These are phyloP conservation scores for Tryphoninae sp. DNA, from an alignment of 2,888 invertebrate species.

Conservation along the genomic window DNA sequence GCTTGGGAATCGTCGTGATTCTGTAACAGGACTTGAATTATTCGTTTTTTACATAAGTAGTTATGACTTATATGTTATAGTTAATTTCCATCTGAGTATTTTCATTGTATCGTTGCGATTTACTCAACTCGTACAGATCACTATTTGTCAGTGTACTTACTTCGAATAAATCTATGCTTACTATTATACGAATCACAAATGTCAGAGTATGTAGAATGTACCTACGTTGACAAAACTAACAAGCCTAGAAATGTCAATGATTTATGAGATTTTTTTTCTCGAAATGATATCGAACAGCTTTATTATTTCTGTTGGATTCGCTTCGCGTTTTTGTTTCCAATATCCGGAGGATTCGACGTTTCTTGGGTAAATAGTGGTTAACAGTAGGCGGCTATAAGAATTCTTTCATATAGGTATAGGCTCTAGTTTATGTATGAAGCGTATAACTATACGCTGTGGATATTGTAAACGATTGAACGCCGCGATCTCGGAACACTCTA, in stretches of 20 bases:
- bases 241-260: background rate
- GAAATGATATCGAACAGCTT: background rate
- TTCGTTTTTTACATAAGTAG: no score
- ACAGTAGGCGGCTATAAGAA: slow-evolving; percentile 27
- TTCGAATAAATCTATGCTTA: background rate
- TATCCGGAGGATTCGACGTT: slow-evolving; percentile 24
- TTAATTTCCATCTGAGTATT: no score
- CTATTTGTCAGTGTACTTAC: no score
- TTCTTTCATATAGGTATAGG: slow-evolving; percentile 11
- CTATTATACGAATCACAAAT: background rate
- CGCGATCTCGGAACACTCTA: slow-evolving; percentile 45
- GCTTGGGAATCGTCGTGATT: no score
- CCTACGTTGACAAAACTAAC: background rate
- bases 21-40: no score
- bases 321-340: slow-evolving; percentile 17
- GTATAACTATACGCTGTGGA: slow-evolving; percentile 22
- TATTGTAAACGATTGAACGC: slow-evolving; percentile 53
- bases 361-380: slow-evolving; percentile 30
- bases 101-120: no score
- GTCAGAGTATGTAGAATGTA: background rate
- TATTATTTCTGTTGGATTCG: slow-evolving; percentile 1
- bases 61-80: no score
- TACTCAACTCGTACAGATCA: no score
- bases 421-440: background rate
- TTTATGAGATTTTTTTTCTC: slow-evolving; percentile 1